Conservation (phyloP, 2,113 vertebrate genomes). For the Copsychus sechellarum region DNA sequence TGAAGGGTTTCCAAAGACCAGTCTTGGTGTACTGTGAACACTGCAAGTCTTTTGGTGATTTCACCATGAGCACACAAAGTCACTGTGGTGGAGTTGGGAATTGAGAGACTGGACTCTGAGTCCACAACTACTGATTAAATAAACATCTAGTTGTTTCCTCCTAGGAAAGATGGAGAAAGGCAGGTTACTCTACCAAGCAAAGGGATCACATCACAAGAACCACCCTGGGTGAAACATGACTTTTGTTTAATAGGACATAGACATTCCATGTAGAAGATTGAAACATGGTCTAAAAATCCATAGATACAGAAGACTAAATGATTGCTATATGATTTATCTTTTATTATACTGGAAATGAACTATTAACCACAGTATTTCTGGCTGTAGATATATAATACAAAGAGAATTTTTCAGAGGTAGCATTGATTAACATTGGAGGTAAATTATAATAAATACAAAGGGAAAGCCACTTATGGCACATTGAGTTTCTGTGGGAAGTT, state of each 20-base stretch:
- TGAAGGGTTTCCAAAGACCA: neutral
- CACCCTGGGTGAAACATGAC: neutral
- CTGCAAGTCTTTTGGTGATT: neutral
- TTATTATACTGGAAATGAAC: neutral
- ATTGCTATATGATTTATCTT: neutral
- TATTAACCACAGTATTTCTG: neutral
- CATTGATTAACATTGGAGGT: neutral
- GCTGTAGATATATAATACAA: neutral
- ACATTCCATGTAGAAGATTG: neutral
- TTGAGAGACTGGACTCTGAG: neutral
- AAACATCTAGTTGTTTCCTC: neutral
- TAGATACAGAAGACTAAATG: neutral
- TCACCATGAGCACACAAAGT: neutral
- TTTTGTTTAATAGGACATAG: neutral
- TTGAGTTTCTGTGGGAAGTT: constrained; percentile 21
- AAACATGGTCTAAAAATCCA: neutral
- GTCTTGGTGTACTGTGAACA: neutral
- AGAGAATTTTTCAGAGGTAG: neutral
- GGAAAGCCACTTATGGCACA: neutral
- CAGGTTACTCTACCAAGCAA: neutral
- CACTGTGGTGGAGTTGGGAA: neutral
- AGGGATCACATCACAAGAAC: neutral
- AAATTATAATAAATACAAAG: constrained; percentile 1
- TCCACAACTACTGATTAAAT: neutral
- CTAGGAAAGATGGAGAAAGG: neutral